Conservation (phyloP, 2,888 invertebrate species). For the Acheta domesticus region DNA sequence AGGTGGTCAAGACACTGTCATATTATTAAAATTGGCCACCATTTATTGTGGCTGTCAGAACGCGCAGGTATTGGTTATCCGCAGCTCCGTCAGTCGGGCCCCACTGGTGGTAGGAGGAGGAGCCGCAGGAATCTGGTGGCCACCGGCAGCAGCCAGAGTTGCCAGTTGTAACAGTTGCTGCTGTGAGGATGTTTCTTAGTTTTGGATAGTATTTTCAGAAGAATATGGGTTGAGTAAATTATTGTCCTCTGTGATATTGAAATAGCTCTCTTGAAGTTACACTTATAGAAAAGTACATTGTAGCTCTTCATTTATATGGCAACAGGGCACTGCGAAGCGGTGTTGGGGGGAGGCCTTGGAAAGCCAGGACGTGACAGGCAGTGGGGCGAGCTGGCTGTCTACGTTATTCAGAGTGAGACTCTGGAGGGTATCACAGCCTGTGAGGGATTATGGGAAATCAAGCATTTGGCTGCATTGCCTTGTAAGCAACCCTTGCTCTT, state of each 20-base stretch:
- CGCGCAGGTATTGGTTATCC: slow-evolving; percentile 36
- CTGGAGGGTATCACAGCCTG: slow-evolving; percentile 28
- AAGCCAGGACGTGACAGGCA: slow-evolving; percentile 34
- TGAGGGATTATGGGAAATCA: slow-evolving; percentile 35
- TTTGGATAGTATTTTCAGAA: too few species aligned
- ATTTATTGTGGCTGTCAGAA: slow-evolving; percentile 40
- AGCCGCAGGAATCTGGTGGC: slow-evolving; percentile 35
- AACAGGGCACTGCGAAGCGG: slow-evolving; percentile 29
- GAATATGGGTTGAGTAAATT: too few species aligned
- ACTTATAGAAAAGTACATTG: too few species aligned
- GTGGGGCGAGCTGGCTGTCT: slow-evolving; percentile 31
- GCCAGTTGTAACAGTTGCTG: slow-evolving; percentile 30
- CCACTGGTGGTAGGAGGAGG: slow-evolving; percentile 25
- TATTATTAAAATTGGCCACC: slow-evolving; percentile 41
- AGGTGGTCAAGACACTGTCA: slow-evolving; percentile 35
- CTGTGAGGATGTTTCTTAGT: too few species aligned
- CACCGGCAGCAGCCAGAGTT: slow-evolving; percentile 30
- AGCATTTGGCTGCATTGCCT: slow-evolving; percentile 32
- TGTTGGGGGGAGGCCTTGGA: slow-evolving; percentile 35
- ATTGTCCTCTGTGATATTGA: too few species aligned
- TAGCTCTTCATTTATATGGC: slow-evolving; percentile 25
- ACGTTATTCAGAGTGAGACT: slow-evolving; percentile 28
- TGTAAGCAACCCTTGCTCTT: slow-evolving; percentile 34
- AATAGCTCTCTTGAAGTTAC: not conserved
- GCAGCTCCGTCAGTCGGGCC: slow-evolving; percentile 19